Evolutionary conservation across 2,113 vertebrate genomes (phyloP), one percentile per base, ranked within the genome.

Genomic region (Cryptomyrus ogoouensis): DNA sequence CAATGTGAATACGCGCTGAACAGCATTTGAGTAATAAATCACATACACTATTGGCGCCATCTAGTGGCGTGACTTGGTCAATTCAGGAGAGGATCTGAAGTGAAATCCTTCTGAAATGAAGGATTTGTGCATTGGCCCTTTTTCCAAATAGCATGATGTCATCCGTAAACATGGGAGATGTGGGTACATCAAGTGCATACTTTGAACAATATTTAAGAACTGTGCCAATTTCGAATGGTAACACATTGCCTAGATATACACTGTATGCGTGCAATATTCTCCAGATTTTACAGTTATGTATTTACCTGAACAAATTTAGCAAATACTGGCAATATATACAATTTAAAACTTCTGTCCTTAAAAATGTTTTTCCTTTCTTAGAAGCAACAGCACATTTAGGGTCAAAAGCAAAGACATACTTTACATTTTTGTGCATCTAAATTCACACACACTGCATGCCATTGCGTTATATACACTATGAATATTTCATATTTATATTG

Each of bases 41-140:
- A 27, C 21, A 53, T 31, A 52, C n/a, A 24, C 24, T 52, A 87
- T 24, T 87, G 86, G 52, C 86, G 89, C 92, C 94, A 93, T 39
- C 94, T 93, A 91, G 93, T 92, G 94, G 87, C 47, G 10, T 2
- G 2, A 1, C 15, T 35, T 3, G 27, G n/a, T 53, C 5, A 86
- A 80, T 21, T n/a, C 85, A n/a, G 27, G 21, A 70, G 2, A 83
- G 31, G 35, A 21, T 39, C 10, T 12, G 21, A 15, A 44, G 13
- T 83, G 80, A n/a, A n/a, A n/a, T n/a, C n/a, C n/a, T n/a, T n/a
- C n/a, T n/a, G n/a, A n/a, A 46, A 85, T 46, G 46, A 44, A 21
- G 44, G 83, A n/a, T 49, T 49, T 85, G 3, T 70, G 62, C 27
- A 70, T 24, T 13, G 15, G 35, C 35, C 15, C 35, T 42, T 80